Conservation (phyloP, 2,113 vertebrate species). For the human region DNA sequence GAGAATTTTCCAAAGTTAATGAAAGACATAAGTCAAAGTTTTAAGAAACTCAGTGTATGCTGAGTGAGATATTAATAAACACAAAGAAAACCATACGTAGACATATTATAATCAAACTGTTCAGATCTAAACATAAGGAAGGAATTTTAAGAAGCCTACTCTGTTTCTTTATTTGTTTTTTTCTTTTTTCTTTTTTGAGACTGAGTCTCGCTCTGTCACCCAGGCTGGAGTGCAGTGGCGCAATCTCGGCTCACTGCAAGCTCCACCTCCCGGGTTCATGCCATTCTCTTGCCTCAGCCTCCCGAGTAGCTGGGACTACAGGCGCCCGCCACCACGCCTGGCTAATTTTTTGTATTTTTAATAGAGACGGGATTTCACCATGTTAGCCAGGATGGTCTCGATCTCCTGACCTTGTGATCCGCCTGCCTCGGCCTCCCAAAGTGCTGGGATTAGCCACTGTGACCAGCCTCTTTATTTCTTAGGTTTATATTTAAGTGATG, state of each 20-base stretch:
- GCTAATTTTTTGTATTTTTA: too few species aligned
- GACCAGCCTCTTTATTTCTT: neutral
- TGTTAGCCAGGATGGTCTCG: too few species aligned
- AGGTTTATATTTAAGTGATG: neutral
- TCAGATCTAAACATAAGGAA: neutral
- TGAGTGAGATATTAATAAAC: neutral
- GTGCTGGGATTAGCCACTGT: too few species aligned
- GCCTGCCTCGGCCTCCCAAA: too few species aligned
- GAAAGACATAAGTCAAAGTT: neutral
- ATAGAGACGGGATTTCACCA: too few species aligned
- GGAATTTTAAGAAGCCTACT: neutral
- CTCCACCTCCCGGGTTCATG: too few species aligned
- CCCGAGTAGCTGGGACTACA: too few species aligned
- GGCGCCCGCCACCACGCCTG: accelerated
- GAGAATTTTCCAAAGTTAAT: conserved; percentile 22
- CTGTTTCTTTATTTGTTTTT: neutral
- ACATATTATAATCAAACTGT: neutral
- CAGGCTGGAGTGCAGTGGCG: too few species aligned
- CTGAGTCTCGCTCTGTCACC: too few species aligned
- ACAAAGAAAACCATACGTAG: neutral
- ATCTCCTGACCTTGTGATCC: too few species aligned
- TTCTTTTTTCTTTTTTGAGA: neutral
- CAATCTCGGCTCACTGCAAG: too few species aligned
- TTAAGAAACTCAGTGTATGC: neutral
- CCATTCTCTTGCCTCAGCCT: too few species aligned